Percentiles rank a stretch among this genome's conserved stretches.
Conservation (phyloP, 1,140 invertebrate genomes). For the Neomicropteryx cornuta region DNA sequence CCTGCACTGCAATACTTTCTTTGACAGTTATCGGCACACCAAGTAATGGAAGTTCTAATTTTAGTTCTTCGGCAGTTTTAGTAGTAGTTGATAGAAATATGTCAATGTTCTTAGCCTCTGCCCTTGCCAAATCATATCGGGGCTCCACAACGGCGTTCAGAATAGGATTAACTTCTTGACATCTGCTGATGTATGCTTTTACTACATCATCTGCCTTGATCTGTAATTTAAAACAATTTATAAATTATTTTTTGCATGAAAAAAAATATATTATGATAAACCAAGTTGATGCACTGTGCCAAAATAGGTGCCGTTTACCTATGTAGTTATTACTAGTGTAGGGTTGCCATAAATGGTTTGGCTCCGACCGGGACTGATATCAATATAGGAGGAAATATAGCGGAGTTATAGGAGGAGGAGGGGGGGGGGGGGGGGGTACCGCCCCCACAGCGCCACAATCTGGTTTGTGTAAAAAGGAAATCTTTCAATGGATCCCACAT, state of each 20-base stretch:
- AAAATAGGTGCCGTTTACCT: background rate
- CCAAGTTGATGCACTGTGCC: background rate
- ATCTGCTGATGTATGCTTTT: conserved; percentile 49
- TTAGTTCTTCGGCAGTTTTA: conserved; percentile 35
- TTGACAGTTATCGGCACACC: conserved; percentile 57
- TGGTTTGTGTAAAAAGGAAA: too few species aligned
- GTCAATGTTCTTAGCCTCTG: conserved; percentile 44
- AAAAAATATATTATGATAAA: background rate
- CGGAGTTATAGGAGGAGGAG: too few species aligned
- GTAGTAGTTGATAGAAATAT: conserved; percentile 25
- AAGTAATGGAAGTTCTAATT: conserved; percentile 44
- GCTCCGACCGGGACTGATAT: too few species aligned
- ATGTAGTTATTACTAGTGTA: too few species aligned
- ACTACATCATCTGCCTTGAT: conserved; percentile 49
- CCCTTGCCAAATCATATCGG: conserved; percentile 48
- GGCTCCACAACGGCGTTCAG: conserved; percentile 59
- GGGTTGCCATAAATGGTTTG: too few species aligned
- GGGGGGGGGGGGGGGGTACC: too few species aligned
- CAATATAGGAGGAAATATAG: too few species aligned
- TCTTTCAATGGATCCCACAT: background rate
- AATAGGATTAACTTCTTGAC: conserved; percentile 52
- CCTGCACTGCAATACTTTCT: conserved; percentile 53
- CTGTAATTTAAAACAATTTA: conserved; percentile 28
- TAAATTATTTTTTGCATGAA: background rate
- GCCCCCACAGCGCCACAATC: background rate